Evolutionary conservation across 2,888 invertebrate genomes (phyloP), one percentile per base, ranked within the genome.

Genomic region (Esperia sulphurella): DNA sequence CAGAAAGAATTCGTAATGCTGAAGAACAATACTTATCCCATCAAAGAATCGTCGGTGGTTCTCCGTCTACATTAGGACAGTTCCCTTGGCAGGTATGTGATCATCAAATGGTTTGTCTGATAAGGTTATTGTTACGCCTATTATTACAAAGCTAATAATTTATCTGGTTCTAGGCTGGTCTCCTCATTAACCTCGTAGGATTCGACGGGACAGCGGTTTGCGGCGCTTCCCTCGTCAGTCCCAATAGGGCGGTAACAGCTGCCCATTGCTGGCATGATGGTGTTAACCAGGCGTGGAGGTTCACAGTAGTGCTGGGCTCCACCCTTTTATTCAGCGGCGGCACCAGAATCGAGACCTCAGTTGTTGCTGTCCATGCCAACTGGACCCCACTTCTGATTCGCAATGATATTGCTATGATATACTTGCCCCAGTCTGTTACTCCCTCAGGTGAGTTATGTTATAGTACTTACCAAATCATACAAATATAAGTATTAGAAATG

Each of bases 191-290:
- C 41, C 52, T 75, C 9, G 28, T 62, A 4, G 65, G 63, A 13
- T 39, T 54, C 0, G 44, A 37, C 14, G 67, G 65, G 9, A 59
- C 57, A 2, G 76, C 70, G 28, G 53, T 81, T 0, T 82, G 83
- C 42, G 81, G 83, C 1, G 80, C 68, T 40, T 69, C 76, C 3
- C 58, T 83, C 0, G 14, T 82, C 10, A 31, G 31, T 10, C 8
- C 1, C 10, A 8, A 31, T 8, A 63, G 71, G 7, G 59, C 79
- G 0, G 29, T 75, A 8, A 80, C 80, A 0, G 82, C 82, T 31
- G 82, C 81, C n/a, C 82, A 82, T 52, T 83, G 82, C 57, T 83
- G 82, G 82, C 68, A 50, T 35, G 83, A 83, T 42, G 83, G 83
- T 10, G 0, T 21, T 0, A 59, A 73, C 54, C 77, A 76, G 42